Evolutionary conservation across 1,140 invertebrate genomes (phyloP), one percentile per base, ranked within the genome.

Genomic region (Anastatus disparis): DNA sequence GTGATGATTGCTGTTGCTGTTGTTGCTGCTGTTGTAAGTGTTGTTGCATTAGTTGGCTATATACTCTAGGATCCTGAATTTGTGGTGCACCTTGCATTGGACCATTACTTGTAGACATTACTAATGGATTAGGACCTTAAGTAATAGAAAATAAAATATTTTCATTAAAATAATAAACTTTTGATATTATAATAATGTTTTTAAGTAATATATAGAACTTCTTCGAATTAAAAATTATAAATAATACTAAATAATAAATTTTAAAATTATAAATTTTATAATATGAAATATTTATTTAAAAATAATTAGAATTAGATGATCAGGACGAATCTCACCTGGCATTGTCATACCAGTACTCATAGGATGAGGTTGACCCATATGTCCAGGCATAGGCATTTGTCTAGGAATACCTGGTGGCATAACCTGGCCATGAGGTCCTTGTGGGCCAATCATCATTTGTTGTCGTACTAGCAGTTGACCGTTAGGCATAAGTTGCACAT

Each of bases 341-440:
- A 70, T 70, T 17, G 58, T 12, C 2, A 59, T 61, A 31, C 42
- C 42, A 12, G 13, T 9, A 2, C 35, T 44, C 7, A 63, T 13
- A 2, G 67, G n/a, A 40, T 53, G 62, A 22, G 62, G 31, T 27
- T 68, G 65, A 17, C 62, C 71, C 29, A 75, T 71, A 46, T 75
- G 76, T 1, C 44, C 56, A 0, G 73, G 27, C 20, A 70, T 44
- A 26, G 46, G 27, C 26, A 70, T 46, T 8, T 63, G 59, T 27
- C 59, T 63, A 0, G 35, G 7, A 17, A 62, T 53, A 2, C 3
- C 22, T 8, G 46, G 59, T 26, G 65, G 38, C 9, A 66, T 44
- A 0, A 35, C 27, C 3, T 61, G 67, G 3, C n/a, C 22, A 1
- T 48, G 65, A 6, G 40, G 46, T 0, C n/a, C 9, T 52, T 64